Evolutionary conservation across 2,888 invertebrate species (phyloP).

Genomic region (Barypeithes pellucidus): DNA sequence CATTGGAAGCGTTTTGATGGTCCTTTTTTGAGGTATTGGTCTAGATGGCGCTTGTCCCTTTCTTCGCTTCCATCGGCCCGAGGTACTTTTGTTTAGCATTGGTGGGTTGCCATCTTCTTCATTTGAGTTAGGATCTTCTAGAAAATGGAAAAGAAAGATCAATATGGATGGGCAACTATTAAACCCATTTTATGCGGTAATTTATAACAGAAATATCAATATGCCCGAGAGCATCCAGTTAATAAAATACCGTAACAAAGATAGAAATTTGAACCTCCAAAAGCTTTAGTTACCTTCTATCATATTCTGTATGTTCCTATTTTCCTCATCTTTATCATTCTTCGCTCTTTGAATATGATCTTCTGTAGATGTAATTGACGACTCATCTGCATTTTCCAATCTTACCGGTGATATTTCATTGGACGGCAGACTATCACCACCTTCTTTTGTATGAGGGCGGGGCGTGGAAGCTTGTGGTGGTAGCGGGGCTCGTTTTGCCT

Average conservation of each 20-base stretch:
- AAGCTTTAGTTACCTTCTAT: slow-evolving; percentile 53
- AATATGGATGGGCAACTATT: too few species aligned
- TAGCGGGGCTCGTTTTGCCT: slow-evolving; percentile 79
- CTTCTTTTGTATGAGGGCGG: slow-evolving; percentile 5
- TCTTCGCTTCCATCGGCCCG: slow-evolving; percentile 81
- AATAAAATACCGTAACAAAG: too few species aligned
- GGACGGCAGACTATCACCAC: slow-evolving; percentile 11
- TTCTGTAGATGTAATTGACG: slow-evolving; percentile 7
- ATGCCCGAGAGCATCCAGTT: too few species aligned
- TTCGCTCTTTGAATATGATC: slow-evolving; percentile 74
- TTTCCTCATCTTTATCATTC: slow-evolving; percentile 75
- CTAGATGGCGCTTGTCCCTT: slow-evolving; percentile 89
- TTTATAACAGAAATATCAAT: too few species aligned
- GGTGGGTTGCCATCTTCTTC: slow-evolving; percentile 44
- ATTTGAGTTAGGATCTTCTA: not conserved
- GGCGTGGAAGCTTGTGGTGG: slow-evolving; percentile 72
- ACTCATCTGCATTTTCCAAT: slow-evolving; percentile 6
- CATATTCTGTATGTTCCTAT: slow-evolving; percentile 71
- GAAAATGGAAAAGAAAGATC: not conserved
- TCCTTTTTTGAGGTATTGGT: slow-evolving; percentile 81
- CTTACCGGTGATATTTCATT: slow-evolving; percentile 46
- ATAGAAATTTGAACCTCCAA: too few species aligned
- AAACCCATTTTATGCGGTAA: too few species aligned
- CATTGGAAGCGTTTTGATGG: slow-evolving; percentile 75
- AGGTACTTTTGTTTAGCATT: slow-evolving; percentile 75